Evolutionary conservation across 2,888 invertebrate species (phyloP).

Genomic region (Lissocephala sabroskyi): DNA sequence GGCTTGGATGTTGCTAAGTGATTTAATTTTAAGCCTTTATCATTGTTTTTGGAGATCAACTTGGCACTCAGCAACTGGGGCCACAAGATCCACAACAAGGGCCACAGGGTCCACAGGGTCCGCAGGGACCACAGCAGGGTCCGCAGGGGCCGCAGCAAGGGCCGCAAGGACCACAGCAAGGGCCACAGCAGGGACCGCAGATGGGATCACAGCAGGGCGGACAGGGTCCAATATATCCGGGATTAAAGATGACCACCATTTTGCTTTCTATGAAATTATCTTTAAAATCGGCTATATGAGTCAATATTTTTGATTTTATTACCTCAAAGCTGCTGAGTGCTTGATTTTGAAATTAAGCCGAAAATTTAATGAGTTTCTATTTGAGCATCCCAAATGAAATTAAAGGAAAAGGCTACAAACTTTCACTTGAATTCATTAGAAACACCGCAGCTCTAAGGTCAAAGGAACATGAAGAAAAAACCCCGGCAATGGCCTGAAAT

Average conservation of each 20-base stretch:
- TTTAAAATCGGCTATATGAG: too few species aligned
- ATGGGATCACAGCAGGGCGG: not conserved
- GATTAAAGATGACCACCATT: constrained; percentile 7
- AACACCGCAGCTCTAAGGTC: not conserved
- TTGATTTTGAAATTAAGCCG: too few species aligned
- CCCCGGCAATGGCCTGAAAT: not conserved
- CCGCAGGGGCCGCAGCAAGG: constrained; percentile 4
- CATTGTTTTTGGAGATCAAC: too few species aligned
- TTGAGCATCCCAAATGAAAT: too few species aligned
- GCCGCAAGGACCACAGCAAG: not conserved
- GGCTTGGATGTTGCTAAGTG: too few species aligned
- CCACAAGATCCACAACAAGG: not conserved
- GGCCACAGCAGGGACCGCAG: not conserved
- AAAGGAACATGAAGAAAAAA: not conserved
- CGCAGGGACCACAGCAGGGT: constrained; percentile 5
- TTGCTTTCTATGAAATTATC: too few species aligned
- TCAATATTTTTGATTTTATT: too few species aligned
- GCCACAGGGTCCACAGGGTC: constrained; percentile 5
- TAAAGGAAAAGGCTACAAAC: too few species aligned
- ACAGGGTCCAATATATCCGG: constrained; percentile 8
- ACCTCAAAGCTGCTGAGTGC: too few species aligned
- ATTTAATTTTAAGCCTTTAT: too few species aligned
- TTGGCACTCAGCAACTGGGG: not conserved
- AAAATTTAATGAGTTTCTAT: too few species aligned
- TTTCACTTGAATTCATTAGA: not conserved